Evolutionary conservation across 2,113 vertebrate species (phyloP).

Genomic region (Apodemus speciosus): DNA sequence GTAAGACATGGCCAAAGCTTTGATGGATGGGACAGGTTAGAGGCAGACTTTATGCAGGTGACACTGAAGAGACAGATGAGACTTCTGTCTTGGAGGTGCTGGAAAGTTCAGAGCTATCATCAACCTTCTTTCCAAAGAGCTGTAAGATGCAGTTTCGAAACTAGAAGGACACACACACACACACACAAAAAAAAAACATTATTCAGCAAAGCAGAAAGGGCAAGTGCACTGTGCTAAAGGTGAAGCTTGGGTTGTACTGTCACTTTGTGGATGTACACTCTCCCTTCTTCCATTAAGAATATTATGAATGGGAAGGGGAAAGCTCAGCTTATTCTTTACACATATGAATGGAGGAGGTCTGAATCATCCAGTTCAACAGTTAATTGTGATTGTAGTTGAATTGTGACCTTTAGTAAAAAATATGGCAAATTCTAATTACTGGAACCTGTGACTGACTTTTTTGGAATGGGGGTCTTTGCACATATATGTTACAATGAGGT

Average conservation of each 20-base stretch:
- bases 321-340: background rate
- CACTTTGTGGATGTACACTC: background rate
- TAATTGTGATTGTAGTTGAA: background rate
- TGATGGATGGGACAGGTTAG: background rate
- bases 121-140: slow-evolving; percentile 92
- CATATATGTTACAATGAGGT: background rate
- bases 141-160: slow-evolving; percentile 93
- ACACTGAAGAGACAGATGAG: slow-evolving; percentile 88
- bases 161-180: slow-evolving; percentile 82
- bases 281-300: background rate
- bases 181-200: no score
- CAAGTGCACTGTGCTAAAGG: background rate
- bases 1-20: background rate
- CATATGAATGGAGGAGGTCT: background rate
- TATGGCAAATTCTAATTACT: background rate
- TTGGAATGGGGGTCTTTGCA: slow-evolving; percentile 25
- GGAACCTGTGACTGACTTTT: background rate
- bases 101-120: slow-evolving; percentile 91
- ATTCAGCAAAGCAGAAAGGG: slow-evolving; percentile 2
- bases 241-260: background rate
- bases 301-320: background rate
- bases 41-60: slow-evolving; percentile 87
- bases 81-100: slow-evolving; percentile 90
- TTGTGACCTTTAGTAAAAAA: background rate
- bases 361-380: background rate